Base-by-base conservation (phyloP, 2,113 vertebrate species). In the Antechinus flavipes region DNA sequence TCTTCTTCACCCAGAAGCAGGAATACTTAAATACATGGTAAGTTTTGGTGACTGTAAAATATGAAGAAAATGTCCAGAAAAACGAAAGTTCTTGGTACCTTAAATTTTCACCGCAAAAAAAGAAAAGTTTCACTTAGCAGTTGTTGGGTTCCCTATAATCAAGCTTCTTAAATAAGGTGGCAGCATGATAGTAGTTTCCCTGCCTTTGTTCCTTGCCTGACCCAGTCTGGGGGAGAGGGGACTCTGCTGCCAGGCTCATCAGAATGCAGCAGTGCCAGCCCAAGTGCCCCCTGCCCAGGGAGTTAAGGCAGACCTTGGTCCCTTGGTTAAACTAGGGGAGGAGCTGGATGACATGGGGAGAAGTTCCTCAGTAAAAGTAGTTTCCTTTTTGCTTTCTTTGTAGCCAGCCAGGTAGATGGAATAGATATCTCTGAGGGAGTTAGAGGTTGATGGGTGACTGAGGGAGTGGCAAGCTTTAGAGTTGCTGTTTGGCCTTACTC, bases 21-120 rank as follows among this genome's bases (percentile, higher is more conserved):
- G 98, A 96, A 98, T 99, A 91, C 94, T 96, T 52, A 98, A 96
- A 47, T 99, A 98, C 91, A 99, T 99, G 98, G 99, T 99, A 98
- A 99, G 98, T 54, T 90, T 95, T 52, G 49, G 95, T 93, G 42
- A 19, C n/a, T 95, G 46, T 42, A 53, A 94, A 49, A 35, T 95
- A 14, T 94, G 8, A 9, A 91, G 90, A 92, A 54, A 94, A 47
- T 93, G 22, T 93, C 90, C 25, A 27, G 84, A 94, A 91, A 93
- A 96, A 30, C 56, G 5, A 54, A 42, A 19, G 6, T n/a, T 84
- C 19, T 84, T 42, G n/a, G 35, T 42, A 22, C 42, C 68, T 84
- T 84, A 22, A 84, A 42, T 84, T 84, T 84, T 84, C 16, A 42
- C 12, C 22, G 68, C n/a, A 23, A 84, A 84, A 54, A 19, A 42